Conservation (phyloP, 2,113 vertebrate genomes). For the Triplophysa dalaica region DNA sequence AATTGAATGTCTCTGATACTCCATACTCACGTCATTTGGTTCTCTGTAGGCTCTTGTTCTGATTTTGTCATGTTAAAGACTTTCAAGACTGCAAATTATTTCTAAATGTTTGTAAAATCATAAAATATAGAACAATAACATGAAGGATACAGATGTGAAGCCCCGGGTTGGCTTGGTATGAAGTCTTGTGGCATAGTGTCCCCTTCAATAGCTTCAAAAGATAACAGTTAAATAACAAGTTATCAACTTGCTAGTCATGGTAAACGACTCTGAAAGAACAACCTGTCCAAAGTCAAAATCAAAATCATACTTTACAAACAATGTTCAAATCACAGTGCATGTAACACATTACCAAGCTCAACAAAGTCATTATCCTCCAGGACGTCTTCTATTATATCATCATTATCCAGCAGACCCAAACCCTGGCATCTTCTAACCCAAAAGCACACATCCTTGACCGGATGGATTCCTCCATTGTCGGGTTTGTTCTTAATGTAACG, state of each 20-base stretch:
- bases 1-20: not conserved
- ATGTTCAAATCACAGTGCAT: not conserved
- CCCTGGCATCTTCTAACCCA: conserved; percentile 87
- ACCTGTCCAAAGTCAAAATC: too few species aligned
- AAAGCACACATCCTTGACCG: conserved; percentile 80
- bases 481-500: conserved; percentile 95
- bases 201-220: conserved; percentile 86
- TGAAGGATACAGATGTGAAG: conserved; percentile 93
- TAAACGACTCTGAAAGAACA: not conserved
- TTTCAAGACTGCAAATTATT: not conserved
- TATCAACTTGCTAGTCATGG: not conserved
- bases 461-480: conserved; percentile 85
- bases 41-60: conserved; percentile 75
- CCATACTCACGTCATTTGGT: conserved; percentile 65
- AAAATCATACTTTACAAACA: not conserved
- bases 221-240: conserved; percentile 38
- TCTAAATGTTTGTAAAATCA: not conserved
- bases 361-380: conserved; percentile 97
- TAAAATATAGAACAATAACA: not conserved
- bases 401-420: conserved; percentile 84
- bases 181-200: conserved; percentile 93
- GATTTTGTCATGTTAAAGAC: conserved; percentile 55
- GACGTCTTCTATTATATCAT: conserved; percentile 84
- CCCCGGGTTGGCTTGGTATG: conserved; percentile 88
- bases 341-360: conserved; percentile 85